These are phyloP conservation scores for Melanotaenia pygmaea DNA, from an alignment of 2,797 vertebrate species.

Conservation along the genomic window DNA sequence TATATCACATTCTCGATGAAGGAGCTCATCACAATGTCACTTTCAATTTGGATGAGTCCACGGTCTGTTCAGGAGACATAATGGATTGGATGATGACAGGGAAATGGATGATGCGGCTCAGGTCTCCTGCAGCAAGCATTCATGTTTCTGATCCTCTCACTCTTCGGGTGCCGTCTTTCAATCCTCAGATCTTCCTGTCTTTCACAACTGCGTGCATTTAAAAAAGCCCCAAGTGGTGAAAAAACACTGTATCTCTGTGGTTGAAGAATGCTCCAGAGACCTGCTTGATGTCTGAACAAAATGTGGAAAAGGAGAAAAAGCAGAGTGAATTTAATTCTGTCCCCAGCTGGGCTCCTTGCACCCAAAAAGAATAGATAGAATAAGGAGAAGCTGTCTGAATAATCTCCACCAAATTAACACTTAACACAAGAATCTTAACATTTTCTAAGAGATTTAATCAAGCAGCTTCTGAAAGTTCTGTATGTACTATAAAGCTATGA, in stretches of 20 bases:
- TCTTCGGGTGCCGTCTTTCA: conserved; percentile 38
- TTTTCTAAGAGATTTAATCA: conserved; percentile 31
- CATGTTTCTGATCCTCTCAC: conserved; percentile 48
- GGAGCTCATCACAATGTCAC: conserved; percentile 77
- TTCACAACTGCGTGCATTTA: conserved; percentile 12
- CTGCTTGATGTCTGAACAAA: conserved; percentile 14
- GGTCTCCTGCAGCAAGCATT: conserved; percentile 55
- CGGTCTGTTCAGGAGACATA: conserved; percentile 58
- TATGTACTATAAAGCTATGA: conserved; percentile 10
- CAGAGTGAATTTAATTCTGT: conserved; percentile 24
- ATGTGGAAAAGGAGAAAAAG: conserved; percentile 14
- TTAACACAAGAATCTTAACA: conserved; percentile 2
- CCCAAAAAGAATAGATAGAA: conserved; percentile 24
- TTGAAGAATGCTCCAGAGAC: conserved; percentile 9
- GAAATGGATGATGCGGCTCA: conserved; percentile 59
- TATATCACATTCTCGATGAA: conserved; percentile 62
- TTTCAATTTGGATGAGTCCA: conserved; percentile 74
- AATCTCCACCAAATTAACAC: conserved; percentile 17
- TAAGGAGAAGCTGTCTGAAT: conserved; percentile 21
- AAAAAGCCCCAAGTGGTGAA: conserved; percentile 15
- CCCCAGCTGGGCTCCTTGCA: neutral
- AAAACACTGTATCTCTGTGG: neutral
- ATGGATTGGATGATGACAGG: conserved; percentile 68
- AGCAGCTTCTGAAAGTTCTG: conserved; percentile 29
- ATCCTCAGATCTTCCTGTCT: conserved; percentile 30